These are phyloP conservation scores for Chaetorhynchus papuensis DNA, from an alignment of 2,113 vertebrate species.

Conservation along the genomic window DNA sequence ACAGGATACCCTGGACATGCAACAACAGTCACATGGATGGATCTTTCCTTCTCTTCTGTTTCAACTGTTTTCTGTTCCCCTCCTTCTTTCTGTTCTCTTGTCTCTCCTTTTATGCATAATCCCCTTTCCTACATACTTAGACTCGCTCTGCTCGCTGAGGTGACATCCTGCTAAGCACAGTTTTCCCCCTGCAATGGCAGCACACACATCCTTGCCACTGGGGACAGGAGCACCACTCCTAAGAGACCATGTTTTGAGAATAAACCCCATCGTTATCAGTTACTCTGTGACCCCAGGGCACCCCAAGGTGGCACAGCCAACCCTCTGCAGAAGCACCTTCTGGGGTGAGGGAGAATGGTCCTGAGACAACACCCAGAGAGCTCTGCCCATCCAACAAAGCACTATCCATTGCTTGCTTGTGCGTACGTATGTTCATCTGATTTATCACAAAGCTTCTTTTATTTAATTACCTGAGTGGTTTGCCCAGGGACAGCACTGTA, in stretches of 20 bases:
- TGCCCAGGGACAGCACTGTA: neutral
- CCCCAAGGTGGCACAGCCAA: neutral
- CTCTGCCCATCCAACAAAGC: neutral
- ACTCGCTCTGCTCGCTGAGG: neutral
- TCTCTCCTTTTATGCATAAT: neutral
- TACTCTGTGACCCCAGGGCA: neutral
- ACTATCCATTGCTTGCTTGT: neutral
- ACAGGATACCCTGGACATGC: neutral
- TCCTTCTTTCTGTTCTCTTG: neutral
- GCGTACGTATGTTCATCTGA: neutral
- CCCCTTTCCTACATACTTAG: neutral
- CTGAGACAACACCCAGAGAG: neutral
- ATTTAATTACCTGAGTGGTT: neutral
- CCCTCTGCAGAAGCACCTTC: neutral
- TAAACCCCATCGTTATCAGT: neutral
- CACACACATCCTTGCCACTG: neutral
- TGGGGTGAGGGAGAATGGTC: neutral
- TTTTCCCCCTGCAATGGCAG: neutral
- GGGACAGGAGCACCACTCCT: neutral
- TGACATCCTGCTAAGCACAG: neutral
- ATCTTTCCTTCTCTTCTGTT: neutral
- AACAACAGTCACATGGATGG: neutral
- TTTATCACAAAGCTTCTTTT: neutral
- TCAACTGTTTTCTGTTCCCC: neutral
- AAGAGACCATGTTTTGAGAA: neutral